Evolutionary conservation across 1,140 invertebrate species (phyloP), one percentile per base, ranked within the genome.

Genomic region (Sarcophaga bullata): DNA sequence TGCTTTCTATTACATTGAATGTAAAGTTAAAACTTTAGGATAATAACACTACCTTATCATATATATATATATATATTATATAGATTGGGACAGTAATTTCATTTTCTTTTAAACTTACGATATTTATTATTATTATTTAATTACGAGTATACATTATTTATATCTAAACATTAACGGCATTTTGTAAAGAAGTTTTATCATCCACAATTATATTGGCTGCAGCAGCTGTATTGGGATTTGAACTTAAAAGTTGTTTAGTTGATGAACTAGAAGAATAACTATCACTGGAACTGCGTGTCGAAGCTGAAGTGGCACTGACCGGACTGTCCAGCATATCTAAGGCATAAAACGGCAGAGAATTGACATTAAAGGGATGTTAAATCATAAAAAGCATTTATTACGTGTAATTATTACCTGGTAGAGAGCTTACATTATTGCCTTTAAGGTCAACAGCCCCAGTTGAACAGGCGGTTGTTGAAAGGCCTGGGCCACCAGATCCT

Each of bases 261-360:
- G 94, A 95, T 9, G 94, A 94, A 76, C 93, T 93, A 13, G 94
- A 95, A 84, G 94, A 94, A 89, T 94, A 95, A 86, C 94, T 95
- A 85, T 95, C 94, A 78, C 93, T 93, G 80, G 94, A 95, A 84
- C 94, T 94, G 80, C 94, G 92, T 83, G 94, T 93, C 84, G 93
- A 94, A 3, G 93, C 92, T 47, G 89, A 88, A 80, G 90, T 90
- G 1, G 87, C 89, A 76, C 93, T 93, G 52, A 94, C 88, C 5
- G 94, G 94, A 17, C 94, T 95, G 75, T 94, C 94, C 85, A 91
- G 78, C 87, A 88, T 90, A 72, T 87, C 87, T 90, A 37, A 37
- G 25, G 25, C 25, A 37, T 37, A 37, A 37, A 37, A 37, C 25
- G 4, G 68, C 0, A 78, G 80, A 82, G 9, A 80, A 47, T 19